Base-by-base conservation (phyloP, 2,113 vertebrate genomes). In the Astur gentilis region DNA sequence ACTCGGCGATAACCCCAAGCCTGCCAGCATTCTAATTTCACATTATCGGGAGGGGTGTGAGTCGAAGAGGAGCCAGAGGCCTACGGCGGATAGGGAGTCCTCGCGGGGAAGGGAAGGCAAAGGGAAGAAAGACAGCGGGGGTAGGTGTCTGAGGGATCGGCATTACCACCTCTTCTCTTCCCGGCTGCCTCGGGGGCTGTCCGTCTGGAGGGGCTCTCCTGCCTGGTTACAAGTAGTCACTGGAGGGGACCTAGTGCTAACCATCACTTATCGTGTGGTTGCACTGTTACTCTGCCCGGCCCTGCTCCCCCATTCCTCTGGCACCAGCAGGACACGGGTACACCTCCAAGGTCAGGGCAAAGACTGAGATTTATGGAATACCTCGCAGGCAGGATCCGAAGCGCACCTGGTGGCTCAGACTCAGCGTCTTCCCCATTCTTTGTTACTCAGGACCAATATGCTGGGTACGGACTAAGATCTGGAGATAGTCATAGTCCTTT, bases 21-120 rank as follows among this genome's bases (percentile, higher is more conserved):
- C 40, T 67, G 55, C 21, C 31, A 72, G 58, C 38, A 10, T 13
- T 66, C 6, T 15, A 40, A 58, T 65, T 86, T 54, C 55, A 40
- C 1, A 0, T 76, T 42, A 64, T 42, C 8, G 0, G 82, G 45
- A 61, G 29, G 29, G 14, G 22, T 25, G 49, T n/a, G 58, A 80
- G 55, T 12, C 4, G 1, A 73, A 79, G 16, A 65, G 54, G 49
- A 66, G 18, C 16, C 3, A 5, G 44, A 81, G 45, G 32, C 11
- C 32, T 16, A 0, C 2, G 29, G 22, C 1, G 2, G 61, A 45
- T 7, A 32, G 29, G 10, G 31, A 85, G 66, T 52, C 14, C 6
- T 84, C 3, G 2, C 16, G 34, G 44, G 67, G 52, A 44, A 69
- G 22, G 40, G 15, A 47, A 67, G 22, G 34, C 57, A 83, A 58